These are phyloP conservation scores for Pedionomus torquatus DNA, from an alignment of 2,113 vertebrate species.

Conservation along the genomic window DNA sequence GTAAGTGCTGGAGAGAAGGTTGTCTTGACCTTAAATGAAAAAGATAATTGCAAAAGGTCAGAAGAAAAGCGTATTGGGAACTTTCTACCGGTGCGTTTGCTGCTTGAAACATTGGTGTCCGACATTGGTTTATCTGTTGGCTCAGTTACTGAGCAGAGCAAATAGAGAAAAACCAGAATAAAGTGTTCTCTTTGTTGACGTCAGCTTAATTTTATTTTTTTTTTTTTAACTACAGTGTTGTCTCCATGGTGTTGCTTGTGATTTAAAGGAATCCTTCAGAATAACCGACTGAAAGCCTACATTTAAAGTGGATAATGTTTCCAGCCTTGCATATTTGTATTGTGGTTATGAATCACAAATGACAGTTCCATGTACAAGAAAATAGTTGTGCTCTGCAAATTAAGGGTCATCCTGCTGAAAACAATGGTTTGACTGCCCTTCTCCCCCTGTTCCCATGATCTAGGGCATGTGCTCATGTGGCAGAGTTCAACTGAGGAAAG, in stretches of 20 bases:
- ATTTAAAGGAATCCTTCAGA: not conserved
- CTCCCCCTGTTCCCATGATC: not conserved
- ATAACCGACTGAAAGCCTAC: not conserved
- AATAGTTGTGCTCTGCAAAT: not conserved
- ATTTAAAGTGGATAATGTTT: not conserved
- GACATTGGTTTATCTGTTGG: not conserved
- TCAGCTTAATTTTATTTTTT: not conserved
- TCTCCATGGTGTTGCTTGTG: not conserved
- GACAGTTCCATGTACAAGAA: not conserved
- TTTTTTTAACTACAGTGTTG: not conserved
- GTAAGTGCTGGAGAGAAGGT: too few relatives aligned
- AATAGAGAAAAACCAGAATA: not conserved
- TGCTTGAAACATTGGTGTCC: not conserved
- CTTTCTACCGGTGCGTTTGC: not conserved
- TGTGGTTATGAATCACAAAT: not conserved
- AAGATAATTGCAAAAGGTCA: not conserved
- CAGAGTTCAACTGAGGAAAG: not conserved
- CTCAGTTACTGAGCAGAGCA: not conserved
- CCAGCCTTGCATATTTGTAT: not conserved
- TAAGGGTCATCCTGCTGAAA: not conserved
- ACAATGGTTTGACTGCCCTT: not conserved
- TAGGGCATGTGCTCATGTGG: accelerated
- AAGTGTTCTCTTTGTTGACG: not conserved
- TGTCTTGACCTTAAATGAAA: not conserved
- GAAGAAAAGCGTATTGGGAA: accelerated